Base-by-base conservation (phyloP, 2,797 vertebrate genomes). In the Brachymystax lenok region DNA sequence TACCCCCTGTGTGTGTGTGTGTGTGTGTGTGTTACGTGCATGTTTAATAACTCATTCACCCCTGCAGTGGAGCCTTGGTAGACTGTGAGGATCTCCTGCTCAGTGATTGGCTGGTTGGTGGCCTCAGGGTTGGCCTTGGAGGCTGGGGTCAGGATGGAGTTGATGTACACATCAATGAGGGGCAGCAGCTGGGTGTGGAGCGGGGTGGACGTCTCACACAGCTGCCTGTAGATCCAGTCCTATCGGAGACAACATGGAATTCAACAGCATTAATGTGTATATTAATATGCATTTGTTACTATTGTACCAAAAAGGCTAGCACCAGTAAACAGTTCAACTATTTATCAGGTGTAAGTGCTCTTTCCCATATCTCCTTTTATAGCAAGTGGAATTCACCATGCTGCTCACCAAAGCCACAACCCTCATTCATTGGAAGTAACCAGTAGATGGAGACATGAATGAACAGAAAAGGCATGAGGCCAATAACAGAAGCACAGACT, bases 141-240 rank as follows among this genome's bases (percentile, higher is more conserved):
- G 4, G 98, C 98, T 59, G 98, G 98, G 27, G 98, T 99, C 82
- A 99, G 96, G 78, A 99, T 94, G 81, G 98, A 99, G 91, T 98
- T 99, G 86, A 99, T 97, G 84, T 99, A 99, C 73, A 96, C 98
- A 5, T 99, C 97, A 14, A 99, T 97, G 7, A 99, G 95, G 73
- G 98, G 97, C 76, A 99, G 96, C 74, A 99, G 88, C 61, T 99
- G 98, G 75, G 97, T 98, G 88, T 99, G 98, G 52, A 99, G 97
- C 0, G 98, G 98, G 21, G 95, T 97, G 77, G 95, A 95, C 1
- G 97, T 99, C 91, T 99, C 96, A 80, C 98, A 99, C 69, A 99
- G 95, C 86, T 99, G 98, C 16, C 95, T 95, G 82, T 98, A 99
- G 89, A 99, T 99, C 98, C 98, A 99, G 84, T 99, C 98, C 98